These are phyloP conservation scores for Saturnia japonica DNA, from an alignment of 2,888 invertebrate genomes.

Conservation along the genomic window DNA sequence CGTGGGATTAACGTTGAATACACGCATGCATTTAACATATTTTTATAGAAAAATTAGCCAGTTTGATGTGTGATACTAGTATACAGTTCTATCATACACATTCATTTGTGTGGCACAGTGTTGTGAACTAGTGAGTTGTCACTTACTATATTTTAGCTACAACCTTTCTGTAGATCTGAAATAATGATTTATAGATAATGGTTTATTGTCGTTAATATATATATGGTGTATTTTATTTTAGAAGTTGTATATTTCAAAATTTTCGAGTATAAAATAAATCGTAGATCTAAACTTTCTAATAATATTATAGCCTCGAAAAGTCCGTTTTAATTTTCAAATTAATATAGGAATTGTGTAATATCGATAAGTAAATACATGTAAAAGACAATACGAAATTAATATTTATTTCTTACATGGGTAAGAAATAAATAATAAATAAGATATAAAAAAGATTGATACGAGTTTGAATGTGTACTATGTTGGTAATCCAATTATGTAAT, in stretches of 20 bases:
- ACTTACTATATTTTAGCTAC: neutral
- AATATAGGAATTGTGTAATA: neutral
- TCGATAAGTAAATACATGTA: neutral
- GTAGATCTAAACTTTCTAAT: neutral
- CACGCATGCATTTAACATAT: neutral
- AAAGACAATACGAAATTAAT: neutral
- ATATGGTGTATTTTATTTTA: too few species aligned
- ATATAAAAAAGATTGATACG: neutral
- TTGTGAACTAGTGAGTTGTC: neutral
- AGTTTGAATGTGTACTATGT: neutral
- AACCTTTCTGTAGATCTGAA: neutral
- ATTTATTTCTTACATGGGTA: neutral
- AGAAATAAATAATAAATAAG: neutral
- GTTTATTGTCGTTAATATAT: too few species aligned
- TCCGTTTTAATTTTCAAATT: neutral
- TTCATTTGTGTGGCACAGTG: neutral
- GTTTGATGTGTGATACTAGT: neutral
- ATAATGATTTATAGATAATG: too few species aligned
- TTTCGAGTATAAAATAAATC: neutral
- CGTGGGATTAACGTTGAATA: slow-evolving; percentile 19
- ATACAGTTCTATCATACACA: neutral
- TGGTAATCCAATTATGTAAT: neutral
- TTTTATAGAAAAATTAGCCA: neutral
- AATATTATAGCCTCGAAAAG: neutral
- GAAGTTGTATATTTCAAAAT: too few species aligned